Conservation (phyloP, 2,888 invertebrate genomes). For the Drosophila paucipuncta region DNA sequence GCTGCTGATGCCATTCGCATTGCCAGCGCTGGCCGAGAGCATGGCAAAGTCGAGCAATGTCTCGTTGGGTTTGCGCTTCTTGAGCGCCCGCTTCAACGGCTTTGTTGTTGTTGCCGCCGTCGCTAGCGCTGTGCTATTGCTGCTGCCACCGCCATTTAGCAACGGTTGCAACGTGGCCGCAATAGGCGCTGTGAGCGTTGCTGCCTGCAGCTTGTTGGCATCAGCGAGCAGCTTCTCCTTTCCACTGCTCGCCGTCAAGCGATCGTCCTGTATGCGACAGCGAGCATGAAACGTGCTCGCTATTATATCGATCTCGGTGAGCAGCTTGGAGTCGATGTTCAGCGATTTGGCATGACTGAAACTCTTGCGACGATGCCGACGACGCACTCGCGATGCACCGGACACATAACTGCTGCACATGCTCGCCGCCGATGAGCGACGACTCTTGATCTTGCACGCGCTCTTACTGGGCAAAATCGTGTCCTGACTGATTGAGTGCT, state of each 20-base stretch:
- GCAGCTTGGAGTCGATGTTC: constrained; percentile 86
- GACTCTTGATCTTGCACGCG: constrained; percentile 83
- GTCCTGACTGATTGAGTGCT: constrained; percentile 64
- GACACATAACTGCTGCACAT: constrained; percentile 85
- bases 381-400: constrained; percentile 81
- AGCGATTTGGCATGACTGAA: constrained; percentile 75
- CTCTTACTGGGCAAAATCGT: constrained; percentile 56
- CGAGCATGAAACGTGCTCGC: constrained; percentile 86
- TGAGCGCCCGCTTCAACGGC: constrained; percentile 86
- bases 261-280: constrained; percentile 84
- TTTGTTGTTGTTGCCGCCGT: constrained; percentile 44
- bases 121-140: constrained; percentile 17
- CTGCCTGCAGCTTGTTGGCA: constrained; percentile 85
- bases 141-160: constrained; percentile 39
- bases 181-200: constrained; percentile 57
- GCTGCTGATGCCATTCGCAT: constrained; percentile 45
- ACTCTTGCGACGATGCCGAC: constrained; percentile 81
- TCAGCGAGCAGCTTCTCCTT: constrained; percentile 85
- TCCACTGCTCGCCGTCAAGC: constrained; percentile 71
- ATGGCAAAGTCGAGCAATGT: constrained; percentile 81
- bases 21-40: constrained; percentile 76
- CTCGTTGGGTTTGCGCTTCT: constrained; percentile 83
- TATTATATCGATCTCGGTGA: constrained; percentile 87
- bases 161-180: constrained; percentile 42
- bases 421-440: constrained; percentile 85